Percentiles rank a stretch among this genome's conserved stretches.
Evolutionary conservation across 2,113 vertebrate species (phyloP).

Genomic region (Psammodynastes pulverulentus): DNA sequence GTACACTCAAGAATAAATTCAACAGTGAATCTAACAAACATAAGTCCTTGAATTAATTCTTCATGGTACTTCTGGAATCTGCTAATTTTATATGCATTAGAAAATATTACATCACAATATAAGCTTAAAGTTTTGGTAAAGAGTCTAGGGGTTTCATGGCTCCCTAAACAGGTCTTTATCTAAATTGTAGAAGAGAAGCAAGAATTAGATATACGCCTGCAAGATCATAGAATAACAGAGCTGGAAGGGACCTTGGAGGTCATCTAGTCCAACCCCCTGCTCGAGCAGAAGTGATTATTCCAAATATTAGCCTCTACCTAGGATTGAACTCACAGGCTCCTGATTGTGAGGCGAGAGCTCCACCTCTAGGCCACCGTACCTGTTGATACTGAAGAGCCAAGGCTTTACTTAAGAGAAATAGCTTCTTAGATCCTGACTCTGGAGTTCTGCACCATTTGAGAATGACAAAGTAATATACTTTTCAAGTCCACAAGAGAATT

Average conservation of each 20-base stretch:
- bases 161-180: neutral
- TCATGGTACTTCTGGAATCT: neutral
- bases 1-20: neutral
- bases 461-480: neutral
- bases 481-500: neutral
- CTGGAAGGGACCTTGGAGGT: no score
- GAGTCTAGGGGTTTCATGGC: neutral
- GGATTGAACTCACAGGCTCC: no score
- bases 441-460: neutral
- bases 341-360: no score
- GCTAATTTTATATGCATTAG: neutral
- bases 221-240: no score
- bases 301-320: no score
- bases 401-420: neutral
- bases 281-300: no score
- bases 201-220: neutral
- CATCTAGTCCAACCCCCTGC: no score
- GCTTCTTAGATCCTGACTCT: neutral
- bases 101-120: neutral
- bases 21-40: neutral
- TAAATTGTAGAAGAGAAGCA: neutral
- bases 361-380: no score
- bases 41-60: neutral
- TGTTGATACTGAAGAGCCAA: neutral
- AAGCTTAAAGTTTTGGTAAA: neutral